These are phyloP conservation scores for Aegithalos caudatus DNA, from an alignment of 2,113 vertebrate genomes.

Conservation along the genomic window DNA sequence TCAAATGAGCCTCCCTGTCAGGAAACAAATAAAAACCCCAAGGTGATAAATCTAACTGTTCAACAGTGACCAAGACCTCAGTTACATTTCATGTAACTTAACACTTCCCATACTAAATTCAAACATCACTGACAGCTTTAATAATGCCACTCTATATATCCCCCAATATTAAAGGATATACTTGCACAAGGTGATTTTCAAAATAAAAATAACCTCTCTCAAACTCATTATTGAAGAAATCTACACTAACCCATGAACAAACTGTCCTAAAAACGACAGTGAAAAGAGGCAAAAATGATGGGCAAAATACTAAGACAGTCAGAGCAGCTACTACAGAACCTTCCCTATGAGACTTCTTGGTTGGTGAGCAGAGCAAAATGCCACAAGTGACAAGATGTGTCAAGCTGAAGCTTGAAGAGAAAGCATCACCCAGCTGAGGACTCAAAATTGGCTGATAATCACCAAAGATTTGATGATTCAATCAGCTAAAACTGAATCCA, in stretches of 20 bases:
- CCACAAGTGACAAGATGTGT: neutral
- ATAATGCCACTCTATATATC: neutral
- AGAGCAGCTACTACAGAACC: neutral
- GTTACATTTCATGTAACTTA: neutral
- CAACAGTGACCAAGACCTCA: neutral
- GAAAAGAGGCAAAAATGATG: neutral
- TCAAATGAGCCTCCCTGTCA: constrained; percentile 89
- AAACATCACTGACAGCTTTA: neutral
- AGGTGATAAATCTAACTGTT: neutral
- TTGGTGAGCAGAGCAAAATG: neutral
- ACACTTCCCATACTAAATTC: neutral
- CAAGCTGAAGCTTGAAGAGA: neutral
- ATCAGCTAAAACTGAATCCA: neutral
- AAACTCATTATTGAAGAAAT: neutral
- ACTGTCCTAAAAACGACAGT: neutral
- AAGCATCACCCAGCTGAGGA: neutral
- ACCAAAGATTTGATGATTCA: neutral
- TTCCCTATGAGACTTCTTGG: neutral
- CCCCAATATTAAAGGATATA: neutral
- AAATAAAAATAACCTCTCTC: neutral
- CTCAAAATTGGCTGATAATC: neutral
- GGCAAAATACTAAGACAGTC: neutral
- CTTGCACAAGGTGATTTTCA: neutral
- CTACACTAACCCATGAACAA: neutral
- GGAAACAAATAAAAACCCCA: neutral